Conservation (phyloP, 2,797 vertebrate genomes). For the Lagocephalus sceleratus region DNA sequence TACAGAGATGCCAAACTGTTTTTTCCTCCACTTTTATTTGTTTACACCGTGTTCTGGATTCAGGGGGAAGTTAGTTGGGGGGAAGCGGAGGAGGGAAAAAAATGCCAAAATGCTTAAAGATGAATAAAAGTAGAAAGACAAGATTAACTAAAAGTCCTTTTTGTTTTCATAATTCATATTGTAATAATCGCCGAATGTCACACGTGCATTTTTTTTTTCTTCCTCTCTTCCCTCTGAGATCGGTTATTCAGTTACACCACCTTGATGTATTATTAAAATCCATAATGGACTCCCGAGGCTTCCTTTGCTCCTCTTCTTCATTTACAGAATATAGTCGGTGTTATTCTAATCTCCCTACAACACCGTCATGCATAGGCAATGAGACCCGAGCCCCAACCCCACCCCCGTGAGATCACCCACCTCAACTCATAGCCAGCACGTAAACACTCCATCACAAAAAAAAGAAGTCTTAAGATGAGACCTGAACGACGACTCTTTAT, state of each 20-base stretch:
- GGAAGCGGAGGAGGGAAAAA: conserved; percentile 9
- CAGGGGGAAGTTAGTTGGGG: conserved; percentile 83
- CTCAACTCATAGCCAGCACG: conserved; percentile 76
- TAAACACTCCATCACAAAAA: conserved; percentile 85
- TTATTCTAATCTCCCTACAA: conserved; percentile 99
- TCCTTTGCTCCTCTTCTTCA: conserved; percentile 96
- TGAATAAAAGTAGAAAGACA: conserved; percentile 93
- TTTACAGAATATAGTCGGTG: conserved; percentile 99
- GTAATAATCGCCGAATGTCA: conserved; percentile 99
- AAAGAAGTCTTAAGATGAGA: conserved; percentile 77
- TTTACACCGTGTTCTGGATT: conserved; percentile 99
- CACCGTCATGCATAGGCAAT: conserved; percentile 96
- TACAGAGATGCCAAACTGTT: conserved; percentile 99
- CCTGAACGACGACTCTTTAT: conserved; percentile 46
- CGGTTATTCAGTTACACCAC: conserved; percentile 99
- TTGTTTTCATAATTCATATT: conserved; percentile 99
- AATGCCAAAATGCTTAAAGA: conserved; percentile 76
- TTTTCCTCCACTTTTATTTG: conserved; percentile 97
- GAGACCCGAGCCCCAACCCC: conserved; percentile 73
- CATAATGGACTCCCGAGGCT: conserved; percentile 99
- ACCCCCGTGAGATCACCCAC: conserved; percentile 78
- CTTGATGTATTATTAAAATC: conserved; percentile 99
- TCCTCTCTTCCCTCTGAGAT: conserved; percentile 87
- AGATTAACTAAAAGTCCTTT: conserved; percentile 99
- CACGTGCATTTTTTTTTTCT: conserved; percentile 65